Percentiles rank a stretch among this genome's conserved stretches.
phyloP scores from a whole-genome alignment of 1,140 invertebrate genomes.

The Reticulitermes speratus region DNA sequence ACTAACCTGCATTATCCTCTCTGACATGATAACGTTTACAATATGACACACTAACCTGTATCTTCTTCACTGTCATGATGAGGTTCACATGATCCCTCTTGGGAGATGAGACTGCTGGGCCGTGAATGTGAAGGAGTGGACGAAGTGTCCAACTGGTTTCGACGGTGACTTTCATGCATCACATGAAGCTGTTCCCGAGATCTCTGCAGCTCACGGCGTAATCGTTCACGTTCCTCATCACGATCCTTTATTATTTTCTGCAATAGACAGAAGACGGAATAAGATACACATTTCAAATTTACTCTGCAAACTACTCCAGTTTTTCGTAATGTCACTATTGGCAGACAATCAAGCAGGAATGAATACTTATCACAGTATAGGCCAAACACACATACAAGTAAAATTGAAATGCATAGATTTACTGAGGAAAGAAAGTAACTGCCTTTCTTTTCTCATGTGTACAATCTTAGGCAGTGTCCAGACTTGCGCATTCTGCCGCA shows the following conservation, averaged over 20 bases:
- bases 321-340: no score
- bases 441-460: no score
- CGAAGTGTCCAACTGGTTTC: background rate
- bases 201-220: constrained; percentile 68
- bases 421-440: no score
- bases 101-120: background rate
- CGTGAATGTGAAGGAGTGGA: background rate
- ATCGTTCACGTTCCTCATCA: constrained; percentile 72
- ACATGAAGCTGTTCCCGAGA: constrained; percentile 70
- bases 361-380: no score
- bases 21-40: background rate
- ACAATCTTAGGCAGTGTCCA: no score
- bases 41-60: background rate
- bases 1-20: no score
- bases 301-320: no score
- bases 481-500: no score
- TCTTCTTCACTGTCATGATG: constrained; percentile 24
- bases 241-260: constrained; percentile 70
- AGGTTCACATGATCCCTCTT: background rate
- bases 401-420: no score
- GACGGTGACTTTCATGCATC: constrained; percentile 52
- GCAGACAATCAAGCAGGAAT: no score
- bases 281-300: no score
- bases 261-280: constrained; percentile 33
- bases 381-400: no score